Percentiles rank a stretch among this genome's conserved stretches.
Evolutionary conservation across 2,113 vertebrate species (phyloP).

Genomic region (Spea multiplicata): DNA sequence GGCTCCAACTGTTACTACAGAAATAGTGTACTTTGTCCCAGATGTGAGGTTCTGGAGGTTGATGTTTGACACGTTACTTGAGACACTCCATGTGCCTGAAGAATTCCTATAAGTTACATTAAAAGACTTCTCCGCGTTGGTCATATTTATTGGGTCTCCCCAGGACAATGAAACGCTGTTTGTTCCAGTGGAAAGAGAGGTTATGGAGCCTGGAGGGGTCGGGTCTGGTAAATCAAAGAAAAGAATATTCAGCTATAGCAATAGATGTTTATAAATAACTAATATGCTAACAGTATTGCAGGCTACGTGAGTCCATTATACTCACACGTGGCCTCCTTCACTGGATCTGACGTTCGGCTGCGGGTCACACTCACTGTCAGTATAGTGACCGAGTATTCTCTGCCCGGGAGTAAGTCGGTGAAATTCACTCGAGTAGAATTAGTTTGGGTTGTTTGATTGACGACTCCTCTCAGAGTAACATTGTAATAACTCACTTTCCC

Average conservation of each 20-base stretch:
- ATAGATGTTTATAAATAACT: too few species aligned
- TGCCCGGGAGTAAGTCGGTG: neutral
- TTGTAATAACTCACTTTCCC: conserved; percentile 8
- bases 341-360: neutral
- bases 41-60: neutral
- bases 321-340: conserved; percentile 25
- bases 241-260: neutral
- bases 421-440: neutral
- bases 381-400: neutral
- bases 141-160: conserved; percentile 19
- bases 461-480: conserved; percentile 6
- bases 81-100: neutral
- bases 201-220: neutral
- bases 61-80: neutral
- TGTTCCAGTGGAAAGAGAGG: neutral
- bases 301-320: neutral
- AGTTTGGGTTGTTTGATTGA: neutral
- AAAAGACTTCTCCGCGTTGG: conserved; percentile 3
- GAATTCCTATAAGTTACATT: neutral
- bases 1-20: conserved; percentile 20
- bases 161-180: conserved; percentile 12
- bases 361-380: neutral
- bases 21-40: conserved; percentile 12
- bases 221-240: conserved; percentile 8
- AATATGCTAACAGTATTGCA: neutral